phyloP scores from a whole-genome alignment of 2,888 invertebrate species.

The Drosophila leonis region DNA sequence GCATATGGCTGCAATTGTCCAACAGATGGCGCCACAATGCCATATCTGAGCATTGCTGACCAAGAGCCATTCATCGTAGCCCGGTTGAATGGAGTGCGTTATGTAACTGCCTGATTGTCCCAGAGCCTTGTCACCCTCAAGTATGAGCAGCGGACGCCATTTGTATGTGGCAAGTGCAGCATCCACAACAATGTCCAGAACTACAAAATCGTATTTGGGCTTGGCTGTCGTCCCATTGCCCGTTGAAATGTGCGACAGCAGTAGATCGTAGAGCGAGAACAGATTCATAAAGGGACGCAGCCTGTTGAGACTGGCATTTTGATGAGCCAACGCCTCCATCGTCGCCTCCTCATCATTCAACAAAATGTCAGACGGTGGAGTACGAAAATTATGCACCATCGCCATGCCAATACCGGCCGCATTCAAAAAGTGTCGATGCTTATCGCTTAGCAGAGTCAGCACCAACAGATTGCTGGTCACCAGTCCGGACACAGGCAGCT shows the following conservation, averaged over 20 bases:
- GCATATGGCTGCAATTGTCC: slow-evolving; percentile 83
- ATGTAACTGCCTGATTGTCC: slow-evolving; percentile 74
- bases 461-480: slow-evolving; percentile 83
- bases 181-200: slow-evolving; percentile 83
- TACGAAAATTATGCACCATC: slow-evolving; percentile 81
- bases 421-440: slow-evolving; percentile 84
- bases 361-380: slow-evolving; percentile 30
- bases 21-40: slow-evolving; percentile 84
- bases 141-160: slow-evolving; percentile 85
- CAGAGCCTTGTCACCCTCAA: slow-evolving; percentile 82
- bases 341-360: slow-evolving; percentile 1
- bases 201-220: slow-evolving; percentile 84
- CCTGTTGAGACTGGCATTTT: slow-evolving; percentile 61
- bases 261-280: slow-evolving; percentile 84
- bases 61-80: slow-evolving; percentile 84
- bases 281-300: slow-evolving; percentile 82
- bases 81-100: slow-evolving; percentile 84
- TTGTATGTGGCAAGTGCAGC: slow-evolving; percentile 57
- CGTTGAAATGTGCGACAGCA: slow-evolving; percentile 70
- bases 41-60: slow-evolving; percentile 82
- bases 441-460: slow-evolving; percentile 85
- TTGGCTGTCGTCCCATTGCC: slow-evolving; percentile 22
- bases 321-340: slow-evolving; percentile 11
- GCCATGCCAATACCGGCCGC: slow-evolving; percentile 82
- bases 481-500: slow-evolving; percentile 57